Evolutionary conservation across 2,888 invertebrate genomes (phyloP).

Genomic region (Quadroppia sp.): DNA sequence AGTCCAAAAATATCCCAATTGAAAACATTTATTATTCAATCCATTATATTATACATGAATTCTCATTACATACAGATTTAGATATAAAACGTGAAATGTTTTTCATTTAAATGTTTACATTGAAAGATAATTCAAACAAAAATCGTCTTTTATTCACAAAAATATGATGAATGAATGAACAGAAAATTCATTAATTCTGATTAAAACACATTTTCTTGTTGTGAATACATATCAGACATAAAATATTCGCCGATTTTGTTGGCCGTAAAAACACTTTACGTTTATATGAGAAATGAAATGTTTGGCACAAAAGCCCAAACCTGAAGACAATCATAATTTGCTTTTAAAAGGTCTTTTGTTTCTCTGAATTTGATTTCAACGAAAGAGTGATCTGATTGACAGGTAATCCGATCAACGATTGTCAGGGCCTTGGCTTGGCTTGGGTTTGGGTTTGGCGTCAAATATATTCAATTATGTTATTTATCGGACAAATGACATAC

Average conservation of each 20-base stretch:
- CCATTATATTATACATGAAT: too few species aligned
- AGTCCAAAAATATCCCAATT: background rate
- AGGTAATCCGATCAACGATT: background rate
- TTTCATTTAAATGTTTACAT: background rate
- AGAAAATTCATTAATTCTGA: background rate
- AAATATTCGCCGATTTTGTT: background rate
- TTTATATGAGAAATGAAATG: background rate
- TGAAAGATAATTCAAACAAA: background rate
- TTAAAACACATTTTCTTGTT: background rate
- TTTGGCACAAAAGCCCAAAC: background rate
- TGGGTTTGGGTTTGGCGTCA: background rate
- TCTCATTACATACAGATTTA: too few species aligned
- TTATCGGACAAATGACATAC: background rate
- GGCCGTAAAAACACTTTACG: background rate
- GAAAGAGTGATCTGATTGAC: constrained; percentile 9
- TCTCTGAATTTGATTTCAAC: background rate
- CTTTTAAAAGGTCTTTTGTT: background rate
- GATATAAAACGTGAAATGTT: background rate
- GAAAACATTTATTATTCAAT: background rate
- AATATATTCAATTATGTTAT: background rate
- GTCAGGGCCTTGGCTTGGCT: too few species aligned
- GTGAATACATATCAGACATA: too few species aligned
- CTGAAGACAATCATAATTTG: background rate
- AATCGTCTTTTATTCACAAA: too few species aligned
- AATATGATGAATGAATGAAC: background rate